Conservation (phyloP, 1,140 invertebrate genomes). For the Listronotus bonariensis region DNA sequence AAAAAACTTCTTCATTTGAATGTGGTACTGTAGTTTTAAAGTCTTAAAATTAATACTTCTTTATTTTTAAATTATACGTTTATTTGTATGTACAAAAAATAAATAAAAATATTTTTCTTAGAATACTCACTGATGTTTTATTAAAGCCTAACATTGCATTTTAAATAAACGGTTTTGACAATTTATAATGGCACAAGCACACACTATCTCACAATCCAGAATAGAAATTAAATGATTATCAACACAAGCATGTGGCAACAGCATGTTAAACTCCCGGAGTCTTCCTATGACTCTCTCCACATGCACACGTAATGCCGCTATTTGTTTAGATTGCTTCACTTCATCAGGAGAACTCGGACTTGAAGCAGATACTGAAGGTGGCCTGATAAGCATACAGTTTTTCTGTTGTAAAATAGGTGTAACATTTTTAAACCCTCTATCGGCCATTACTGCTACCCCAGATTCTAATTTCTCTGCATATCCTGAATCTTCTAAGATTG, state of each 20-base stretch:
- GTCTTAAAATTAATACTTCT: no score
- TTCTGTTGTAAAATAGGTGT: conserved; percentile 40
- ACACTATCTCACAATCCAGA: conserved; percentile 40
- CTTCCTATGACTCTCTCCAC: conserved; percentile 46
- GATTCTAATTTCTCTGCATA: conserved; percentile 47
- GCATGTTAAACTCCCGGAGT: conserved; percentile 43
- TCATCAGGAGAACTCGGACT: conserved; percentile 37
- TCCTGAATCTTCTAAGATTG: conserved; percentile 50
- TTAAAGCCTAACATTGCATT: no score
- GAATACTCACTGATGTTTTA: no score
- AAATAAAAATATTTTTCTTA: no score
- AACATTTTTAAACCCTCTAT: conserved; percentile 52
- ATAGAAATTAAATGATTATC: conserved; percentile 36
- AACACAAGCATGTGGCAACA: conserved; percentile 40
- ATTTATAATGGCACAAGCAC: conserved; percentile 35
- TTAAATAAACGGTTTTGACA: no score
- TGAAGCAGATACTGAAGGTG: conserved; percentile 51
- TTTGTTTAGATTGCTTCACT: conserved; percentile 41
- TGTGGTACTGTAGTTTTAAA: no score
- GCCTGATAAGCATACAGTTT: conserved; percentile 49
- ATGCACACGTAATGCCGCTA: conserved; percentile 46
- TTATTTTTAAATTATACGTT: no score
- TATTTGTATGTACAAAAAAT: no score
- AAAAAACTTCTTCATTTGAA: no score
- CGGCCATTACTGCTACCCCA: conserved; percentile 48